Conservation (phyloP, 2,888 invertebrate genomes). For the Drosophila colorata region DNA sequence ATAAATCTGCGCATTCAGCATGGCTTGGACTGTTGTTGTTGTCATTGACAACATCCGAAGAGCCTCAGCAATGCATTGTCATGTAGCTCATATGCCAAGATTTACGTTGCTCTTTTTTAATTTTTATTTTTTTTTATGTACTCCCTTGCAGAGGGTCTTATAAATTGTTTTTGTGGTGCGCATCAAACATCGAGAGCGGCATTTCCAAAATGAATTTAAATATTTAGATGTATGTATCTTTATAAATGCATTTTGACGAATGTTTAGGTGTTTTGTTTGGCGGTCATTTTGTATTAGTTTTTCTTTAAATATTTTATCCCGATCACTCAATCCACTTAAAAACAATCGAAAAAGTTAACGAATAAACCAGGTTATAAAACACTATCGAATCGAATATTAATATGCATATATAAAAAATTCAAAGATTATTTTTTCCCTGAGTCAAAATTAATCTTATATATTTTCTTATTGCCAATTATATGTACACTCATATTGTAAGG, state of each 20-base stretch:
- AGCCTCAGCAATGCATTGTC: conserved; percentile 35
- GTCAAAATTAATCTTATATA: too few species aligned
- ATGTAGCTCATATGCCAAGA: conserved; percentile 38
- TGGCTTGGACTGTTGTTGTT: conserved; percentile 14
- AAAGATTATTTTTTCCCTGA: too few species aligned
- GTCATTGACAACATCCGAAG: conserved; percentile 36
- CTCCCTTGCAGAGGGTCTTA: background rate
- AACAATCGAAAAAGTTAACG: too few species aligned
- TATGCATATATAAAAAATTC: too few species aligned
- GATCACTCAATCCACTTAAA: too few species aligned
- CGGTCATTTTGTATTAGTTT: too few species aligned
- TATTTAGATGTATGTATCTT: background rate
- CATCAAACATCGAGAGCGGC: background rate
- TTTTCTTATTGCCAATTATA: too few species aligned
- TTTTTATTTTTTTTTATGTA: background rate
- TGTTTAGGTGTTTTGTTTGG: background rate
- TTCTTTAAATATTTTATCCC: too few species aligned
- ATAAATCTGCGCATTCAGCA: conserved; percentile 56
- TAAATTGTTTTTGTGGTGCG: background rate
- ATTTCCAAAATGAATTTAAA: background rate
- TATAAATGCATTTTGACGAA: background rate
- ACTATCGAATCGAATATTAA: too few species aligned
- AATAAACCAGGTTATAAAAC: too few species aligned
- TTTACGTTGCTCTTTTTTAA: conserved; percentile 15
- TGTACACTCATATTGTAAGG: background rate